Base-by-base conservation (phyloP, 2,113 vertebrate species). In the Grallaria varia region DNA sequence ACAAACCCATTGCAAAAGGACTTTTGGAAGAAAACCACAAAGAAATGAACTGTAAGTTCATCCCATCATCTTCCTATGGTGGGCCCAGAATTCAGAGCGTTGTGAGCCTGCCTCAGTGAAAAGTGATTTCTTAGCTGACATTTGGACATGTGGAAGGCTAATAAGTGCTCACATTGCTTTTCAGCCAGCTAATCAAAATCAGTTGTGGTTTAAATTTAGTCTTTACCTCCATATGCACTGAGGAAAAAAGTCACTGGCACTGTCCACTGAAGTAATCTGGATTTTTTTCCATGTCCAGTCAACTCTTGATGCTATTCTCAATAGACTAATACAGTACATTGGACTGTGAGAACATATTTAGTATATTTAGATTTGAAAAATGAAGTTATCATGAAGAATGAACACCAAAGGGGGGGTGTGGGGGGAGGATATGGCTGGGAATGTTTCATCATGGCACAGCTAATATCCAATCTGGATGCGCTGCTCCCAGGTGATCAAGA, bases 291-390 rank as follows among this genome's bases (percentile, higher is more conserved):
- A 20, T 30, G 89, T 92, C 83, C 94, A 90, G 59, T 67, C 55
- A 81, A 87, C 42, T 90, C 59, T 44, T 67, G 28, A n/a, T 35
- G 30, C 74, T 95, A 75, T 80, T 95, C 90, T 95, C 94, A 81
- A 87, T 45, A 92, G 89, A 75, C 42, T 90, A 95, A 95, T 74
- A 93, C 6, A 89, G 83, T 89, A 92, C 89, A 90, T 75, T 78
- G 64, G 50, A 62, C 52, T 55, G 10, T 77, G 74, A 74, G 63
- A 93, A 88, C 33, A 71, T 77, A 71, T 67, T 92, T 90, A 78
- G 39, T 84, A 42, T 52, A 64, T 92, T 94, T 68, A 89, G 40
- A 30, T 92, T 79, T 95, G 88, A 93, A 93, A 97, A 95, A 93
- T 92, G 90, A 92, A 84, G 90, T 77, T 93, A 74, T 17, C 60